Evolutionary conservation across 1,140 invertebrate species (phyloP).

Genomic region (Acromyrmex charruanus): DNA sequence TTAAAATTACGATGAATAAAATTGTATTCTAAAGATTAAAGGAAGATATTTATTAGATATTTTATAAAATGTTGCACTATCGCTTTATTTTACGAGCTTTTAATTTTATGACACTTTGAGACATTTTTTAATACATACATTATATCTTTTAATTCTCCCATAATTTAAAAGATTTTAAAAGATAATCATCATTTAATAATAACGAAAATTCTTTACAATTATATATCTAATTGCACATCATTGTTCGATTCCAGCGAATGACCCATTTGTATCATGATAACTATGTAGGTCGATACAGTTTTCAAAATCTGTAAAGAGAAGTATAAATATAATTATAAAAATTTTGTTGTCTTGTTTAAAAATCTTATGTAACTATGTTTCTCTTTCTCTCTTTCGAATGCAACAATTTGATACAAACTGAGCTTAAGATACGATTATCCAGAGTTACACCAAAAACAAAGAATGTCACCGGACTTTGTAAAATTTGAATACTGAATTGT

Average conservation of each 20-base stretch:
- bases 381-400: no score
- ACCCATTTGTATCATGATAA: constrained; percentile 65
- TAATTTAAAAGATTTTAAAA: background rate
- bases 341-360: background rate
- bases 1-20: no score
- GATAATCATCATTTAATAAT: background rate
- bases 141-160: no score
- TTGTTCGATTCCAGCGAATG: background rate
- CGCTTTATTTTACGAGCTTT: no score
- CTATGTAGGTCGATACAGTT: constrained; percentile 49
- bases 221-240: background rate
- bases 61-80: background rate
- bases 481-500: constrained; percentile 63
- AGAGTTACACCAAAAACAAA: background rate
- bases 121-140: background rate
- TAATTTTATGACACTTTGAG: background rate
- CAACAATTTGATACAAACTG: constrained; percentile 26
- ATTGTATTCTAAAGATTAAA: no score
- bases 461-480: constrained; percentile 1
- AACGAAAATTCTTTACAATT: background rate
- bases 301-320: constrained; percentile 44
- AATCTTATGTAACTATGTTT: background rate
- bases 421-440: constrained; percentile 11
- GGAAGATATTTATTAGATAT: background rate
- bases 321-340: background rate